Base-by-base conservation (phyloP, 2,888 invertebrate species). In the Arctia plantaginis region DNA sequence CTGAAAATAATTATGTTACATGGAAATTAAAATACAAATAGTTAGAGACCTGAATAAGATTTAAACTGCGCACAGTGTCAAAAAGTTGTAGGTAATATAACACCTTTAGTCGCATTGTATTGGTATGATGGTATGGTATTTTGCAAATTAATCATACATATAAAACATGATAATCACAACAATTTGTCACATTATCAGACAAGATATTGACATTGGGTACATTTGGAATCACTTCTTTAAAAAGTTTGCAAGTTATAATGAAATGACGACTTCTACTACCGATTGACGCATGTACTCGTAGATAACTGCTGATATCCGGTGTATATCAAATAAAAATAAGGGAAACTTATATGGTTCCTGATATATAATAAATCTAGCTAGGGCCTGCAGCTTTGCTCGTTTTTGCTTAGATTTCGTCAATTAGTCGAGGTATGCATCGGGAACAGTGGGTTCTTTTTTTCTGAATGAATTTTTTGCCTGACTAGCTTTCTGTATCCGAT, bases 191-290 rank as follows among this genome's bases (percentile, higher is more conserved):
- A 39, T 66, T 66, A 62, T 66, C 35, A 66, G 35, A 66, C 39
- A 35, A 39, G 39, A 35, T 23, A 23, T n/a, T 39, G 35, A 66
- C 35, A 66, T 39, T n/a, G 51, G n/a, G 35, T 66, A 66, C 35
- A 55, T n/a, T 55, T n/a, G 23, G 12, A 66, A 66, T 39, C 23
- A 39, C 66, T 66, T 66, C 30, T 30, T 30, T 18, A 30, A 62
- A 62, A 62, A 62, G 15, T 30, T 62, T 30, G 62, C 62, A 62
- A 30, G 62, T 62, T 62, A 62, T 62, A 62, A 62, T 62, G 30
- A 62, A 30, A 62, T 62, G 62, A 27, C 13, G n/a, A 3, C 62
- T 30, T 62, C 62, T 62, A 30, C 30, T 30, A 62, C 30, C 30
- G 18, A 62, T 62, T 62, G 62, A 30, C 62, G 62, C 18, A 62